Evolutionary conservation across 2,888 invertebrate species (phyloP), one percentile per base, ranked within the genome.

Genomic region (Drosophila infuscata): DNA sequence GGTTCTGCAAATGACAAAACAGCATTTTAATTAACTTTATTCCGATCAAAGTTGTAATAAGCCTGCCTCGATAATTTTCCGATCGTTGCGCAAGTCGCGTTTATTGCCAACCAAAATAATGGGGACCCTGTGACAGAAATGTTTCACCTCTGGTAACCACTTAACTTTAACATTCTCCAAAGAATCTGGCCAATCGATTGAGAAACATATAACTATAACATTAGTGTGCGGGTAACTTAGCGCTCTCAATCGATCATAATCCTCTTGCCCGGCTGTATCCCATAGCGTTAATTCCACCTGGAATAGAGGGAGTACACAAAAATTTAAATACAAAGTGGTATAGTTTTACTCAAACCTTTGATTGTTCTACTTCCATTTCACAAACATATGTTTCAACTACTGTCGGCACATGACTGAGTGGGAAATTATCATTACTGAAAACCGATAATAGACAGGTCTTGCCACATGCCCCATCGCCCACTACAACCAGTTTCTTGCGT

Each of bases 301-400:
- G 32, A 70, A 29, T 20, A 12, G 3, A 20, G 12, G 3, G 9
- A 20, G 3, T 35, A 12, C 6, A 35, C 6, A 25, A 43, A 41
- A 41, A 58, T 3, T 20, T 20, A 20, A 43, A 43, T 20, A 20
- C 41, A 60, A 32, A 51, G 11, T 12, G 9, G 0, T n/a, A 43
- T 43, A 20, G 3, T 20, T 12, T 20, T 3, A 6, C 12, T 36
- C 88, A 82, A 91, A 93, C 92, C 92, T 97, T 98, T 94, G 98
- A 98, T 90, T 97, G 96, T 93, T 99, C 99, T 79, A 99, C 98
- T 94, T 98, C 98, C 92, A 99, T 98, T 94, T 99, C 99, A 91
- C 99, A 99, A 92, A 99, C 99, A 96, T 99, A 99, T 94, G 99
- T 99, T 94, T 99, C 99, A 94, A 99, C 99, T 89, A 99, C 99